Evolutionary conservation across 2,113 vertebrate species (phyloP), one percentile per base, ranked within the genome.

Genomic region (Lethenteron reissneri): DNA sequence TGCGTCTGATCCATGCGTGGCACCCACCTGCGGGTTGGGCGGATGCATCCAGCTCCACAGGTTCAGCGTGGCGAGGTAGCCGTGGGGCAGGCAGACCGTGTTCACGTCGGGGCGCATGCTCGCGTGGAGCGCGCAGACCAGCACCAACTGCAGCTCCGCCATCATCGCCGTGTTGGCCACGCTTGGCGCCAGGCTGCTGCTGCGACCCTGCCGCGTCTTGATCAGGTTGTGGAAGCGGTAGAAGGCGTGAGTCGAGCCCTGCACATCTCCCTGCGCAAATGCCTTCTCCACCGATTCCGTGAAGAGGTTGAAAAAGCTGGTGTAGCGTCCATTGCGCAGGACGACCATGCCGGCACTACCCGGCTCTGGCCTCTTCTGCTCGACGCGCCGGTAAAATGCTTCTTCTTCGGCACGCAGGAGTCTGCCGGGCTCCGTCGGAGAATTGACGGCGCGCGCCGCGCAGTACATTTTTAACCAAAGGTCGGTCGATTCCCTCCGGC

Each of bases 141-240:
- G 76, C 69, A 86, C 13, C 12, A 83, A 84, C 76, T 85, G 84
- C 58, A 82, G 80, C 76, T 86, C 84, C 73, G 86, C 12, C 69
- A 86, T 72, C 77, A 81, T 81, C 64, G 85, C 78, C 0, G 80
- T 81, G 69, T 85, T 85, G 2, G 76, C 80, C 17, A 84, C 81
- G 75, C 78, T 81, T 70, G 85, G 85, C 72, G 84, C 76, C 70
- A 82, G 75, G 1, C 78, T 81, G 0, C 77, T 74, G 1, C 77
- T 76, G 74, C 78, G 80, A 41, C 41, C 41, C 41, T 41, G 41
- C 41, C 41, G 41, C 59, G 81, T 82, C 77, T 74, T 82, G 57
- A 85, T 76, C 2, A 83, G 75, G 13, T 86, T 86, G 80, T 84
- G 82, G 75, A 86, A 86, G 7, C 83, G 83, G 76, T 77, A 86